Evolutionary conservation across 2,113 vertebrate genomes (phyloP), one percentile per base, ranked within the genome.

Genomic region (Nipponia nippon): DNA sequence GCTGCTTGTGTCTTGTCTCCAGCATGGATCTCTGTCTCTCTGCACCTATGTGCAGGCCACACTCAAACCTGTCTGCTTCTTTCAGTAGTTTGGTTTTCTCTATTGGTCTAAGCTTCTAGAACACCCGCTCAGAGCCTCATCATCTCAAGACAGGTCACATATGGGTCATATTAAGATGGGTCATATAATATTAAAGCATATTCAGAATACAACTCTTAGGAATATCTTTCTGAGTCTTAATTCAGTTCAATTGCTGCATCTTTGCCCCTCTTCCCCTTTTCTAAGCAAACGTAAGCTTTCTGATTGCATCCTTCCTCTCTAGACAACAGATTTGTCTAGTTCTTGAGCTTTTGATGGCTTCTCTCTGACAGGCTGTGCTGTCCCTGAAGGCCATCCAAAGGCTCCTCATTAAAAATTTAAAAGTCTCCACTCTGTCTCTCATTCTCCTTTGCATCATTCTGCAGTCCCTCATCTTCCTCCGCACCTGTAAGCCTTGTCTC

Each of bases 1-100:
- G 30, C 23, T 93, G 52, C n/a, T 34, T 62, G 19, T 58, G 18
- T 30, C 13, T 65, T 79, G 13, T 80, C 80, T 83, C 26, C 66
- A 67, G 42, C 10, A 0, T 16, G 27, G 16, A 55, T 19, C 56
- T 71, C 34, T 77, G 32, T 49, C 47, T 90, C 10, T 49, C 25
- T 9, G 3, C 42, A 17, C 26, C 65, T 36, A 4, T 1, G 2
- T 1, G 2, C 23, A 63, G 67, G 11, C 62, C 16, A 36, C 40
- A 13, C 58, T 76, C 58, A 81, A 61, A 70, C 32, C 21, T 47
- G 46, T 47, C 46, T 47, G 46, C 46, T 47, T 91, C 69, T 49
- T 70, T 36, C 38, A 19, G 9, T 55, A 27, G 14, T 78, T 89
- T 71, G 61, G 13, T 47, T 92, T 94, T 63, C n/a, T 79, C 29